Evolutionary conservation across 2,113 vertebrate species (phyloP).

Genomic region (Phalacrocorax pelagicus): DNA sequence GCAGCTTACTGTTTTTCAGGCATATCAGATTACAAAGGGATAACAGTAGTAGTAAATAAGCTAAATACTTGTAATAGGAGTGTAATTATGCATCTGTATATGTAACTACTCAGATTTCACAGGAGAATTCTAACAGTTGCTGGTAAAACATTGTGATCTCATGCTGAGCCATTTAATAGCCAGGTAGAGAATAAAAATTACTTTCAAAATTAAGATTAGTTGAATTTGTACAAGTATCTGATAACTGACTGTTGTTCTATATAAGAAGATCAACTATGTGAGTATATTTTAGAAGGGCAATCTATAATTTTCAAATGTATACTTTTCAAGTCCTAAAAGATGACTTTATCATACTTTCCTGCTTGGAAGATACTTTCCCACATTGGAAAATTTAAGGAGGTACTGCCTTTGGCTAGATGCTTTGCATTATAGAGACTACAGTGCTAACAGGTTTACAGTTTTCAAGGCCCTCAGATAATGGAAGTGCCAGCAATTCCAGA

Average conservation of each 20-base stretch:
- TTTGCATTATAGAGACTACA: background rate
- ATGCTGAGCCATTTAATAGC: background rate
- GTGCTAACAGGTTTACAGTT: background rate
- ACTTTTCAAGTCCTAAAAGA: background rate
- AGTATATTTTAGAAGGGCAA: background rate
- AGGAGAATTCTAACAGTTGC: background rate
- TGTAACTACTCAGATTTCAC: background rate
- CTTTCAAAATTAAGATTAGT: background rate
- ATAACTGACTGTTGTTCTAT: background rate
- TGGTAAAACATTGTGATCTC: background rate
- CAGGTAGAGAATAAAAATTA: background rate
- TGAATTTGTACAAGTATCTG: background rate
- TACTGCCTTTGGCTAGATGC: background rate
- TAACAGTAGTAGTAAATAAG: background rate
- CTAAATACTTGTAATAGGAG: background rate
- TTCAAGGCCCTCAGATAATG: background rate
- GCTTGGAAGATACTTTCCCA: background rate
- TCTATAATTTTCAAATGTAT: background rate
- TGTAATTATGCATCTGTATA: background rate
- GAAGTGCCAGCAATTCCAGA: background rate
- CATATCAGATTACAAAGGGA: background rate
- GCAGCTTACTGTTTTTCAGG: background rate
- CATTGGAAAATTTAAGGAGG: background rate
- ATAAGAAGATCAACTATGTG: background rate
- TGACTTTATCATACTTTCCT: background rate